A percentile compares a stretch with the other conserved stretches of the same genome.
These are phyloP conservation scores for Sarcophaga variegata DNA, from an alignment of 2,888 invertebrate genomes.

Conservation along the genomic window DNA sequence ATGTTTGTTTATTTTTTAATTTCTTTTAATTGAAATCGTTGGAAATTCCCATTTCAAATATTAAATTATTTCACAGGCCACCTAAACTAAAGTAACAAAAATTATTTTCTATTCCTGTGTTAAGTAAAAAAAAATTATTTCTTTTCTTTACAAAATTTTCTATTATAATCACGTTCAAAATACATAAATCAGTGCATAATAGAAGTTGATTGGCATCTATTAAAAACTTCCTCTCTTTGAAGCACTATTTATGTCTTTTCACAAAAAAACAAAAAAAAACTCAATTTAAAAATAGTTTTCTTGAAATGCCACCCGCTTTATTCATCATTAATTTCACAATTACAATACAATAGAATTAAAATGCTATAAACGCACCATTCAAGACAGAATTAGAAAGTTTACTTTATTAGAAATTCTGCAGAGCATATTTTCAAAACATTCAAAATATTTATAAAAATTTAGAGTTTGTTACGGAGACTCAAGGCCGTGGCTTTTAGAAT, in stretches of 20 bases:
- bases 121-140: background rate
- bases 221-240: slow-evolving; percentile 52
- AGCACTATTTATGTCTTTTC: background rate
- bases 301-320: slow-evolving; percentile 36
- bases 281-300: background rate
- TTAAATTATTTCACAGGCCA: too few species aligned
- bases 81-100: background rate
- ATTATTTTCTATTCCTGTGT: background rate
- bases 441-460: too few species aligned
- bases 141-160: slow-evolving; percentile 10
- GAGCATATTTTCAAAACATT: too few species aligned
- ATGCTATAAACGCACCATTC: slow-evolving; percentile 11
- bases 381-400: background rate
- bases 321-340: slow-evolving; percentile 53
- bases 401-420: too few species aligned
- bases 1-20: too few species aligned
- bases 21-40: too few species aligned
- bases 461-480: too few species aligned
- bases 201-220: slow-evolving; percentile 55
- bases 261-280: background rate
- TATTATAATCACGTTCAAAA: slow-evolving; percentile 57
- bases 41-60: too few species aligned
- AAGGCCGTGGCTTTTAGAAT: too few species aligned
- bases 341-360: slow-evolving; percentile 5
- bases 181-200: slow-evolving; percentile 53